Percentiles rank a stretch among this genome's conserved stretches.
These are phyloP conservation scores for Eupithecia exiguata DNA, from an alignment of 2,888 invertebrate species.

Conservation along the genomic window DNA sequence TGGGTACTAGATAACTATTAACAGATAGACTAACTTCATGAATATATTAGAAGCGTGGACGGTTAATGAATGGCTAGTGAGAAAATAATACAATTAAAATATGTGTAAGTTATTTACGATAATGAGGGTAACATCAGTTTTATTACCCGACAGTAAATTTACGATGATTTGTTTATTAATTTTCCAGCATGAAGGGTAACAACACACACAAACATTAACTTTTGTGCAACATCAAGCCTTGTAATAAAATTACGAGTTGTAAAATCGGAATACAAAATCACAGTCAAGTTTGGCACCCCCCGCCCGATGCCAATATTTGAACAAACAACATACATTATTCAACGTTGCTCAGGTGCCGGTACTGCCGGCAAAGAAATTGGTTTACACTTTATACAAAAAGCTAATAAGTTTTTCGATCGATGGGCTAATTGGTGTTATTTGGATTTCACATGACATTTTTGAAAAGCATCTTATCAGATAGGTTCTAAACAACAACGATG, in stretches of 20 bases:
- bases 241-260: constrained; percentile 56
- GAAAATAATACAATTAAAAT: neutral
- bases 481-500: neutral
- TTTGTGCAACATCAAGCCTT: constrained; percentile 37
- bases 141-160: neutral
- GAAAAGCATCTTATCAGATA: neutral
- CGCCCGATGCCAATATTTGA: constrained; percentile 51
- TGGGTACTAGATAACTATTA: too few species aligned
- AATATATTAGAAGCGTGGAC: too few species aligned
- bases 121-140: neutral
- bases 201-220: neutral
- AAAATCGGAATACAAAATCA: constrained; percentile 55
- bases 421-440: neutral
- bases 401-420: constrained; percentile 2
- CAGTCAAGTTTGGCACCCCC: constrained; percentile 52
- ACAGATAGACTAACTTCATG: too few species aligned
- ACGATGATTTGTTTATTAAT: neutral
- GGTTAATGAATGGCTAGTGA: neutral
- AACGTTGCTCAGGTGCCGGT: constrained; percentile 40
- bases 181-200: neutral
- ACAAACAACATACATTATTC: constrained; percentile 50
- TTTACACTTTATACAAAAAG: constrained; percentile 14
- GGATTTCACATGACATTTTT: neutral
- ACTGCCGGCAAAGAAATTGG: constrained; percentile 8
- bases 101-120: neutral